phyloP scores from a whole-genome alignment of 2,113 vertebrate species.

The Martes martes region DNA sequence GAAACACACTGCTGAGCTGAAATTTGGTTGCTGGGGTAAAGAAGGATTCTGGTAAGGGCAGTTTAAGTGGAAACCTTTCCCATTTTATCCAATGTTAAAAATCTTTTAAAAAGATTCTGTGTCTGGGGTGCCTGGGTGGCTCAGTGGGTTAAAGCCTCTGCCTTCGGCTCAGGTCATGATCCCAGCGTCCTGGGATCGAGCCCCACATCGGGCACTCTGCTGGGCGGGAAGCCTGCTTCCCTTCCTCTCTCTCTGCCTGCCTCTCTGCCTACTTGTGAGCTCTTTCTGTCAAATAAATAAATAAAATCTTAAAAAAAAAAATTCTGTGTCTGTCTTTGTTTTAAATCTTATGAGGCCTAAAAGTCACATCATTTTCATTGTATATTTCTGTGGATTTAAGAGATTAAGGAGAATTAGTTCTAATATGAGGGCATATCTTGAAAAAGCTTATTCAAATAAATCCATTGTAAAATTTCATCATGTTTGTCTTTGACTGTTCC shows the following conservation, averaged over 20 bases:
- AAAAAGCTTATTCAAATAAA: conserved; percentile 9
- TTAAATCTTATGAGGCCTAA: not conserved
- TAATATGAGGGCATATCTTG: not conserved
- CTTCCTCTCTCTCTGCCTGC: too few species aligned
- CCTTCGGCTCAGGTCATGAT: too few species aligned
- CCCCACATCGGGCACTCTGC: too few species aligned
- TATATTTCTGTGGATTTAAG: conserved; percentile 33
- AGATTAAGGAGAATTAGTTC: conserved; percentile 8
- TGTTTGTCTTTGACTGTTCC: not conserved
- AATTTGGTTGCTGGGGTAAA: not conserved
- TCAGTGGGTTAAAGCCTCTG: too few species aligned
- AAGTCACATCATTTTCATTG: not conserved
- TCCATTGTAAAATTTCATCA: not conserved
- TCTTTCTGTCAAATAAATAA: too few species aligned
- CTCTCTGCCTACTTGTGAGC: too few species aligned
- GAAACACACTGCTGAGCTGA: not conserved
- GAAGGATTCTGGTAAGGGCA: not conserved
- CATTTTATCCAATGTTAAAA: not conserved
- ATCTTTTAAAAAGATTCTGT: not conserved
- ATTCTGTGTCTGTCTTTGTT: not conserved
- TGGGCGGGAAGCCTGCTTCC: too few species aligned
- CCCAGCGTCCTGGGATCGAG: too few species aligned
- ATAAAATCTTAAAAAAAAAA: not conserved
- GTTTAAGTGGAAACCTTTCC: not conserved
- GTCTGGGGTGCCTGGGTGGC: not conserved